phyloP scores from a whole-genome alignment of 2,888 invertebrate genomes.

The Xylota sylvarum region DNA sequence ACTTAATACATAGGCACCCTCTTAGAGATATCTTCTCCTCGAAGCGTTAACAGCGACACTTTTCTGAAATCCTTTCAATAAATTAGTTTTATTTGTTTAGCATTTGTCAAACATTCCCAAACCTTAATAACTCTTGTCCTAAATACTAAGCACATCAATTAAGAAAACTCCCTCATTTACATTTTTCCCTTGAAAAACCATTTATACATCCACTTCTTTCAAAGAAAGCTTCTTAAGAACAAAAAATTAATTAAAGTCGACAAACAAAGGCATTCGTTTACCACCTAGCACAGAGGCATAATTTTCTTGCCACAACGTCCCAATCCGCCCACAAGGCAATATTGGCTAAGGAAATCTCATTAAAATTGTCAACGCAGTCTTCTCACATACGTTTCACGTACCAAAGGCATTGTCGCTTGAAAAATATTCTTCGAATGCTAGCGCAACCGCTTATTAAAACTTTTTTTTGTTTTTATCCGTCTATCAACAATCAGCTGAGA shows the following conservation, averaged over 20 bases:
- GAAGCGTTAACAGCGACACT: neutral
- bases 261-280: slow-evolving; percentile 28
- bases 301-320: slow-evolving; percentile 14
- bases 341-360: slow-evolving; percentile 59
- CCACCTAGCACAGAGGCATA: neutral
- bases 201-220: neutral
- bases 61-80: neutral
- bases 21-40: neutral
- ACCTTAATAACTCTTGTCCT: neutral
- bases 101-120: slow-evolving; percentile 1
- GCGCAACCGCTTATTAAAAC: slow-evolving; percentile 43
- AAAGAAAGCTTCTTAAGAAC: slow-evolving; percentile 3
- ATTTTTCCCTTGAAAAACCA: neutral
- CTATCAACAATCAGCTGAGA: slow-evolving; percentile 27
- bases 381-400: neutral
- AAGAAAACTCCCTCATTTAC: slow-evolving; percentile 28
- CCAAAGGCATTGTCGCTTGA: slow-evolving; percentile 32
- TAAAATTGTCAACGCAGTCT: slow-evolving; percentile 37
- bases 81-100: slow-evolving; percentile 25
- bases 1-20: no score
- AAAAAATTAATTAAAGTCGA: slow-evolving; percentile 38
- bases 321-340: slow-evolving; percentile 7
- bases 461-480: slow-evolving; percentile 15
- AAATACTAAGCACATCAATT: slow-evolving; percentile 38
- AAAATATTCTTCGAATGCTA: slow-evolving; percentile 5